A percentile compares a stretch with the other conserved stretches of the same genome.
Conservation (phyloP, 1,140 invertebrate species). For the Cryptotermes secundus region DNA sequence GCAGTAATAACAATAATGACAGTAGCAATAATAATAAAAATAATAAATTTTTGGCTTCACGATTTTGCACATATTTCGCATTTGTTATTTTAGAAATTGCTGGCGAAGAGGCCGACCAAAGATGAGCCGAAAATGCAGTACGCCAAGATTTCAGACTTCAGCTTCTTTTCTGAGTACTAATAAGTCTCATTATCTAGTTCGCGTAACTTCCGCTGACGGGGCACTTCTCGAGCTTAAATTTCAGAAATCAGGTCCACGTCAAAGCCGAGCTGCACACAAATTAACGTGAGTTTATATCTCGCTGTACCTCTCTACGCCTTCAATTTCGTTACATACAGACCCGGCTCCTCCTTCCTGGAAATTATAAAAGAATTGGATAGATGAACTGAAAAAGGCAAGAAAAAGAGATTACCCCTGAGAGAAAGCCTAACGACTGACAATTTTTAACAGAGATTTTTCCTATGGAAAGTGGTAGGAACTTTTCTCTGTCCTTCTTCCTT, state of each 20-base stretch:
- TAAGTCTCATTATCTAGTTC: not conserved
- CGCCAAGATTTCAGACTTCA: too few species aligned
- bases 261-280: not conserved
- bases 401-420: not conserved
- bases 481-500: not conserved
- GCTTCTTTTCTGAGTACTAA: not conserved
- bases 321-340: not conserved
- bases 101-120: too few species aligned
- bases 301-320: not conserved
- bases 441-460: not conserved
- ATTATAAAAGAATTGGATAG: not conserved
- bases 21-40: too few species aligned
- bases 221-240: not conserved
- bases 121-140: too few species aligned
- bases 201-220: not conserved
- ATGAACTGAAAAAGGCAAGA: too few species aligned
- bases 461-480: not conserved
- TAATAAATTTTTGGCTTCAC: too few species aligned
- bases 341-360: not conserved
- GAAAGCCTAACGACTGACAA: not conserved
- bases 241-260: not conserved
- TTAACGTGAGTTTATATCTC: not conserved
- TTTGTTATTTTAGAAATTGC: too few species aligned
- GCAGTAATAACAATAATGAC: too few species aligned
- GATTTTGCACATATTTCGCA: too few species aligned